A percentile compares a stretch with the other conserved stretches of the same genome.
Conservation (phyloP, 2,113 vertebrate species). For the Triplophysa rosa region DNA sequence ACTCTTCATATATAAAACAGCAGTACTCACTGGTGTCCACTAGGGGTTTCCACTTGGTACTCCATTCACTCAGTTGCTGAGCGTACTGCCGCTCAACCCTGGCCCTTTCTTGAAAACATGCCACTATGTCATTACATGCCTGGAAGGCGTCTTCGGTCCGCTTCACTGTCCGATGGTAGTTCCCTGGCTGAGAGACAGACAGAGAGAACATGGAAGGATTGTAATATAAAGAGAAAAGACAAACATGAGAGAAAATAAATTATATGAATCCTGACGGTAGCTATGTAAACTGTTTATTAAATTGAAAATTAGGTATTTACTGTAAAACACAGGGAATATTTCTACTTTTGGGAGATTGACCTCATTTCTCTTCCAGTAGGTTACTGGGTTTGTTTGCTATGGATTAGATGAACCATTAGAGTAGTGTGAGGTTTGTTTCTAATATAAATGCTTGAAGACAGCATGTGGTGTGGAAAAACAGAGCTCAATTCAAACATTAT, state of each 20-base stretch:
- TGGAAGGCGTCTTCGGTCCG: constrained; percentile 79
- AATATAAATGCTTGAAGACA: constrained; percentile 16
- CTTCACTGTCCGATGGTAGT: constrained; percentile 77
- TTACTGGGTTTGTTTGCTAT: constrained; percentile 15
- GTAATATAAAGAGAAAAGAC: constrained; percentile 35
- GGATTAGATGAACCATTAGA: neutral
- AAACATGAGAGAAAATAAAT: constrained; percentile 14
- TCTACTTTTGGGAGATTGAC: neutral
- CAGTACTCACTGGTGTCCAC: constrained; percentile 78
- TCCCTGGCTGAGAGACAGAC: constrained; percentile 74
- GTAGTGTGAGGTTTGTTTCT: neutral
- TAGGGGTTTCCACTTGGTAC: constrained; percentile 81
- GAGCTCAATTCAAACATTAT: constrained; percentile 28
- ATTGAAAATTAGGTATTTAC: neutral
- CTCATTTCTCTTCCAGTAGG: constrained; percentile 15
- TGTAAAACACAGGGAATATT: neutral
- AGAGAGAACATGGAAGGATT: constrained; percentile 36
- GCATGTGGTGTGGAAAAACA: constrained; percentile 27
- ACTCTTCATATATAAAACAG: neutral
- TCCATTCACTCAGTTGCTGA: constrained; percentile 81
- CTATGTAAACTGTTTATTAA: neutral
- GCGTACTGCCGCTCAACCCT: constrained; percentile 81
- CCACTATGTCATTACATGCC: constrained; percentile 79
- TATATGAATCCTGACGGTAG: neutral
- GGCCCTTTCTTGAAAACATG: constrained; percentile 81